Evolutionary conservation across 2,113 vertebrate genomes (phyloP).

Genomic region (Petrocephalus microphthalmus): DNA sequence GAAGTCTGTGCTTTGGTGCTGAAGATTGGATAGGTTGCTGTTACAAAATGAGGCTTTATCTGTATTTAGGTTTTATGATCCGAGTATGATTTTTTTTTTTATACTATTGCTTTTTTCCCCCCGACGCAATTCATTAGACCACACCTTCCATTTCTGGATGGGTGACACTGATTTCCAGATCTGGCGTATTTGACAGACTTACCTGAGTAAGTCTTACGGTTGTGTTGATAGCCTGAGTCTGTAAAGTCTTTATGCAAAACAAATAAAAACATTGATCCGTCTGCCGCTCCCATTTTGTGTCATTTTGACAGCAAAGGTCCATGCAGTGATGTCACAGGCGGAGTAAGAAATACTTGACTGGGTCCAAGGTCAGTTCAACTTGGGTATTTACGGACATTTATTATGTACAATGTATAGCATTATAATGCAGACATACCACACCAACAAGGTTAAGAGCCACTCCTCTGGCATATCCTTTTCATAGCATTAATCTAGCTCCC

Average conservation of each 20-base stretch:
- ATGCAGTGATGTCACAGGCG: background rate
- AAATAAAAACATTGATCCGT: conserved; percentile 7
- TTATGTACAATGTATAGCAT: conserved; percentile 59
- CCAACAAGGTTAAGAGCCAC: conserved; percentile 46
- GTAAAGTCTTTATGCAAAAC: conserved; percentile 55
- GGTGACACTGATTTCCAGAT: background rate
- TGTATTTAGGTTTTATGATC: background rate
- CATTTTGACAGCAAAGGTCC: background rate
- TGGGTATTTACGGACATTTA: conserved; percentile 30
- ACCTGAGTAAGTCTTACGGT: conserved; percentile 42
- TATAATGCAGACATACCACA: conserved; percentile 49
- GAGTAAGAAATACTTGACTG: background rate
- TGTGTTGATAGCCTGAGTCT: conserved; percentile 59
- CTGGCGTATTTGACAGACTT: background rate
- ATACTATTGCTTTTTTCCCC: background rate
- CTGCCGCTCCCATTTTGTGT: background rate
- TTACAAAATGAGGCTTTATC: background rate
- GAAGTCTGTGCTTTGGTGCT: background rate
- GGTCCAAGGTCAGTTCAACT: background rate
- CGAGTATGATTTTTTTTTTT: background rate
- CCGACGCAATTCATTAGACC: background rate
- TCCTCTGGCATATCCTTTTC: background rate
- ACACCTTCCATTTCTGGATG: background rate
- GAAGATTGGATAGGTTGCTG: background rate
- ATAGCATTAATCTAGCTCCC: background rate